These are phyloP conservation scores for Thamnophis elegans DNA, from an alignment of 2,797 vertebrate genomes.

Conservation along the genomic window DNA sequence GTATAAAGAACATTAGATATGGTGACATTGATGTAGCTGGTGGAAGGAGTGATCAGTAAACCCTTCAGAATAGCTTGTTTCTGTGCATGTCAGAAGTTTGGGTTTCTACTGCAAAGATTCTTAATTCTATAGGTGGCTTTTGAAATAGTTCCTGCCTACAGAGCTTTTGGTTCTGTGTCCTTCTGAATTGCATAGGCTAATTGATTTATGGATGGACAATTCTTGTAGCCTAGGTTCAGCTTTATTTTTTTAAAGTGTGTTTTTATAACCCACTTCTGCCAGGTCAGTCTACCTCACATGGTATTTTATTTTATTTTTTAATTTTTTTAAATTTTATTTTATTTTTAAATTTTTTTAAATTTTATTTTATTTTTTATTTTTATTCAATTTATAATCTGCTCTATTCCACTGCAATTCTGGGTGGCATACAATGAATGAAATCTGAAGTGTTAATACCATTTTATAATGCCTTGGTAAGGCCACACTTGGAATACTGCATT, in stretches of 20 bases:
- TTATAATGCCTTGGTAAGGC: too few relatives aligned
- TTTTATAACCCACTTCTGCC: neutral
- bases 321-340: too few relatives aligned
- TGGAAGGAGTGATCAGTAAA: neutral
- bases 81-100: neutral
- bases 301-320: neutral
- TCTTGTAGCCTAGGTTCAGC: neutral
- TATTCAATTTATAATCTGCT: neutral
- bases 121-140: neutral
- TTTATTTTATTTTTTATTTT: neutral
- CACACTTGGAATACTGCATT: too few relatives aligned
- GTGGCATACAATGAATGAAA: neutral
- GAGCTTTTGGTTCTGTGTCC: neutral
- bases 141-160: neutral
- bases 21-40: neutral
- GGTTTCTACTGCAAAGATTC: neutral
- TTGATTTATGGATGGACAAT: neutral
- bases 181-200: neutral
- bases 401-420: neutral
- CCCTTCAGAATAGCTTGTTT: neutral
- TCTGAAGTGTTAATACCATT: too few relatives aligned
- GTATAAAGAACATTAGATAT: neutral
- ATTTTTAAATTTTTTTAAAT: too few relatives aligned
- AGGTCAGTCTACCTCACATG: neutral
- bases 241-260: neutral